Percentiles rank a stretch among this genome's conserved stretches.
Conservation (phyloP, 2,888 invertebrate genomes). For the Erebia aethiops region DNA sequence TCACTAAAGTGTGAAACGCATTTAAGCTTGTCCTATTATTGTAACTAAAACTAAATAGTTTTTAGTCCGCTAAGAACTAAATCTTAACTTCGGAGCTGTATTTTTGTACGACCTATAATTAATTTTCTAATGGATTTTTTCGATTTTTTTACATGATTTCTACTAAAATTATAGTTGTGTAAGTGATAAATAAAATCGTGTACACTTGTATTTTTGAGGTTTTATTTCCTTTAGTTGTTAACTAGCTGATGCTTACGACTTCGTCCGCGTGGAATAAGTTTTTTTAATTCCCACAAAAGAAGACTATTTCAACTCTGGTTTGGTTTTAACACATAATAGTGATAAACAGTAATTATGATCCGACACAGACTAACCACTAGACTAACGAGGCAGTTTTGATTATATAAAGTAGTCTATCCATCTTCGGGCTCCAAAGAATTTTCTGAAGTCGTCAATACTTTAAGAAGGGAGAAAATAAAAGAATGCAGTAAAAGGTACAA, state of each 20-base stretch:
- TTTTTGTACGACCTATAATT: slow-evolving; percentile 73
- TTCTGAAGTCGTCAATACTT: too few relatives aligned
- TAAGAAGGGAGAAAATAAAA: neutral
- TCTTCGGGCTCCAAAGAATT: too few relatives aligned
- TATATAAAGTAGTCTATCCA: too few relatives aligned
- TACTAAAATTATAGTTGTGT: slow-evolving; percentile 70
- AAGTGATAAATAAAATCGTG: slow-evolving; percentile 75
- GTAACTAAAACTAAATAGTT: slow-evolving; percentile 23
- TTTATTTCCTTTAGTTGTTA: slow-evolving; percentile 28
- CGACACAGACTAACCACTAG: too few relatives aligned
- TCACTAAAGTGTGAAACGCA: slow-evolving; percentile 48
- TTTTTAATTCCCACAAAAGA: too few relatives aligned
- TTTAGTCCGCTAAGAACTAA: slow-evolving; percentile 38
- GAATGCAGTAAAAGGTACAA: neutral
- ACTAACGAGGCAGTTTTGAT: too few relatives aligned
- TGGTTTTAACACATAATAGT: too few relatives aligned
- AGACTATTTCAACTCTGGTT: too few relatives aligned
- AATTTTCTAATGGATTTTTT: slow-evolving; percentile 70
- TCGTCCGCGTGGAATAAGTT: too few relatives aligned
- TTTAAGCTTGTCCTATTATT: slow-evolving; percentile 45
- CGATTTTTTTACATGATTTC: slow-evolving; percentile 67
- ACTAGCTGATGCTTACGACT: too few relatives aligned
- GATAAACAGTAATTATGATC: too few relatives aligned
- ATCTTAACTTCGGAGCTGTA: slow-evolving; percentile 61
- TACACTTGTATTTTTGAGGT: slow-evolving; percentile 61